Conservation (phyloP, 2,113 vertebrate species). For the Anoura caudifer region DNA sequence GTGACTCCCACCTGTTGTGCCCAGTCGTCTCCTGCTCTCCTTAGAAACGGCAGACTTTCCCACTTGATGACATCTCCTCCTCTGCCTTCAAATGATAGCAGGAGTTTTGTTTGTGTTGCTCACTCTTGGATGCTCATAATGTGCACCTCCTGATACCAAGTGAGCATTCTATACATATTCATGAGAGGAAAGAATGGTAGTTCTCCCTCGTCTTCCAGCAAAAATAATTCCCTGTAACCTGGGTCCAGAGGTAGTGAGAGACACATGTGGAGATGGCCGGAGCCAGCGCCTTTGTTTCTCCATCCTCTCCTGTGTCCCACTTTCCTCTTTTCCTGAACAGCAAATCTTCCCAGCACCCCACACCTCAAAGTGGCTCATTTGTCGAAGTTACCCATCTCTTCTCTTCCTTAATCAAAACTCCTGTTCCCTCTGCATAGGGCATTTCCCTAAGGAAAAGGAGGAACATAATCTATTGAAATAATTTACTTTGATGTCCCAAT, state of each 20-base stretch:
- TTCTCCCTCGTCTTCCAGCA: background rate
- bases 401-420: background rate
- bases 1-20: background rate
- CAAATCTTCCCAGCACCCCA: background rate
- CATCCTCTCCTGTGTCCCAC: background rate
- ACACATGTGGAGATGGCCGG: accelerated
- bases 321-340: background rate
- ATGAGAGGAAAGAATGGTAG: background rate
- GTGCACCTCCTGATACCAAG: background rate
- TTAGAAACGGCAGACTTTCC: background rate
- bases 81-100: background rate
- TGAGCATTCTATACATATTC: background rate
- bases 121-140: background rate
- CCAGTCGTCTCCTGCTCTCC: background rate
- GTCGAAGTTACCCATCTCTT: background rate
- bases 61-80: background rate
- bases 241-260: background rate
- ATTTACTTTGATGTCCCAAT: background rate
- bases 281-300: background rate
- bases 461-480: background rate
- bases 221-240: background rate
- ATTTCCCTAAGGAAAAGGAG: background rate
- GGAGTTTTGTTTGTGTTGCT: background rate
- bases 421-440: background rate
- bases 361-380: background rate